Percentiles rank a stretch among this genome's conserved stretches.
phyloP scores from a whole-genome alignment of 2,797 vertebrate genomes.

The Rhinophrynus dorsalis region DNA sequence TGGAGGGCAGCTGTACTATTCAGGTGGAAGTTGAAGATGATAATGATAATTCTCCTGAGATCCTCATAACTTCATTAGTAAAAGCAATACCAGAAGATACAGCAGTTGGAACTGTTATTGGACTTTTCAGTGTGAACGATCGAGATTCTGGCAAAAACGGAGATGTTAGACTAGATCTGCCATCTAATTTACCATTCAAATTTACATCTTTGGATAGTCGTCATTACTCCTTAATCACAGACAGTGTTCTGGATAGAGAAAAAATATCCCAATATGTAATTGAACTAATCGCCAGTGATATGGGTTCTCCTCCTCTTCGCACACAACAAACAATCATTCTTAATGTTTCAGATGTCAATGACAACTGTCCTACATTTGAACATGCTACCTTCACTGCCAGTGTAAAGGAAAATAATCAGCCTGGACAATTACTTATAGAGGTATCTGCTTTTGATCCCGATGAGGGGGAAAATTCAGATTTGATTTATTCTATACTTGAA shows the following conservation, averaged over 20 bases:
- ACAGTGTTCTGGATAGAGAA: slow-evolving; percentile 83
- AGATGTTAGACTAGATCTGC: slow-evolving; percentile 77
- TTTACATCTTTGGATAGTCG: slow-evolving; percentile 82
- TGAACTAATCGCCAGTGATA: slow-evolving; percentile 80
- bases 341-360: slow-evolving; percentile 91
- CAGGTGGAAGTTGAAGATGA: slow-evolving; percentile 59
- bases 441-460: slow-evolving; percentile 87
- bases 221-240: slow-evolving; percentile 86
- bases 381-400: slow-evolving; percentile 87
- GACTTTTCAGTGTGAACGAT: slow-evolving; percentile 85
- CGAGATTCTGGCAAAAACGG: slow-evolving; percentile 85
- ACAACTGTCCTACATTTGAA: slow-evolving; percentile 87
- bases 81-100: slow-evolving; percentile 85
- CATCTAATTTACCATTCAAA: slow-evolving; percentile 82
- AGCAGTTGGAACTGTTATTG: slow-evolving; percentile 80
- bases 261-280: slow-evolving; percentile 78
- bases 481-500: slow-evolving; percentile 83
- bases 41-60: slow-evolving; percentile 82
- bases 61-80: slow-evolving; percentile 82
- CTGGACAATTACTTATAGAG: slow-evolving; percentile 79
- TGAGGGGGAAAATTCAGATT: slow-evolving; percentile 78
- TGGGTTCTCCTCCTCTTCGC: slow-evolving; percentile 82
- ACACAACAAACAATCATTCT: slow-evolving; percentile 79
- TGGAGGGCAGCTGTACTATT: slow-evolving; percentile 63
- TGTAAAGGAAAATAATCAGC: slow-evolving; percentile 84